Evolutionary conservation across 2,888 invertebrate species (phyloP), one percentile per base, ranked within the genome.

Genomic region (Alcis repandata): DNA sequence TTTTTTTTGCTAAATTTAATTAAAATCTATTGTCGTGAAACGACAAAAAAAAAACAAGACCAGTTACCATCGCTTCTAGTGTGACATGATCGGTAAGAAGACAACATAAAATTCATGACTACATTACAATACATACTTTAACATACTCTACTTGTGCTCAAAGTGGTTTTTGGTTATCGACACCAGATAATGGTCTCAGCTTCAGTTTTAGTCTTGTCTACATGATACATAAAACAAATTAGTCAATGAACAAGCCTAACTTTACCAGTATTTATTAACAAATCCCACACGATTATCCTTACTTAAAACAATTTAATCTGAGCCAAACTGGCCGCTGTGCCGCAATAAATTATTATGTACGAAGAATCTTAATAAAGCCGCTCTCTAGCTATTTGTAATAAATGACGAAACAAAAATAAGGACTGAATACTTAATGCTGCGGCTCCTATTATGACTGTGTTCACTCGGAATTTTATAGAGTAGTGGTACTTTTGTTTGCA

Each of bases 351-450:
- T 85, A 87, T 85, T 84, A 86, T 80, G 89, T 86, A 85, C 84
- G 75, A 80, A 86, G 91, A 91, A 92, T 91, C 82, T 89, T 90
- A 91, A 91, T 90, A 88, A 86, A 87, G 84, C 87, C 80, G 84
- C 85, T 80, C 75, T 73, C 77, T 72, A 83, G 85, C 83, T 88
- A 84, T 90, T 90, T 86, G 88, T 90, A 85, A 89, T 87, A 88
- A 88, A 90, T 90, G 91, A 90, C 83, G 88, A 90, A 89, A 90
- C 85, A 84, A 85, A 89, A 86, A 86, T 89, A 89, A 83, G 88
- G 80, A 78, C 80, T 79, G 91, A 89, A 91, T 91, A 90, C 90
- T 69, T 79, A 90, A 88, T 87, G 82, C 62, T 52, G 78, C 76
- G 73, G 73, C 72, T 33, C n/a, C 67, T 69, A 73, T 74, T 81